phyloP scores from a whole-genome alignment of 1,140 invertebrate genomes.

The Penaeus chinensis region DNA sequence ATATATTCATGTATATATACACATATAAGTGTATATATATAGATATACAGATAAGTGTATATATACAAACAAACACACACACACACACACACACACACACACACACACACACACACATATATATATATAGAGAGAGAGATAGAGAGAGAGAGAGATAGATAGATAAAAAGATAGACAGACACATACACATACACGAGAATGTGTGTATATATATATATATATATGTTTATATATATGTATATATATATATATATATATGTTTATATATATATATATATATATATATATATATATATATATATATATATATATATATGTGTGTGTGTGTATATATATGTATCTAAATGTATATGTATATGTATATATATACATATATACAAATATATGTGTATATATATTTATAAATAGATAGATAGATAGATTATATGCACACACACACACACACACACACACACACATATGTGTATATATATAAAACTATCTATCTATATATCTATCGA shows the following conservation, averaged over 20 bases:
- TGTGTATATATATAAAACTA: neutral
- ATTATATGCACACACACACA: neutral
- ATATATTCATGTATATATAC: conserved; percentile 10
- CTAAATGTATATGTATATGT: conserved; percentile 12
- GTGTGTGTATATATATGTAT: neutral
- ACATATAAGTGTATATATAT: neutral
- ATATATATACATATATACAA: neutral
- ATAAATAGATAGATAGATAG: no score
- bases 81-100: no score
- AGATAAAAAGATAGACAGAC: no score
- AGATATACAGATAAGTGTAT: neutral
- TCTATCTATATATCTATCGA: neutral
- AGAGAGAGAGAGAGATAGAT: no score
- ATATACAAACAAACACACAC: no score
- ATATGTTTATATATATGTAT: neutral
- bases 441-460: neutral
- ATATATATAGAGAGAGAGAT: no score
- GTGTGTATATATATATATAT: no score
- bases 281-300: no score
- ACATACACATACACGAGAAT: no score
- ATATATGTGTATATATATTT: no score
- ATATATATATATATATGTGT: conserved; percentile 1
- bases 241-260: neutral
- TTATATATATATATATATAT: conserved; percentile 14
- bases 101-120: no score